These are phyloP conservation scores for Papilio gigon DNA, from an alignment of 2,888 invertebrate genomes.

Conservation along the genomic window DNA sequence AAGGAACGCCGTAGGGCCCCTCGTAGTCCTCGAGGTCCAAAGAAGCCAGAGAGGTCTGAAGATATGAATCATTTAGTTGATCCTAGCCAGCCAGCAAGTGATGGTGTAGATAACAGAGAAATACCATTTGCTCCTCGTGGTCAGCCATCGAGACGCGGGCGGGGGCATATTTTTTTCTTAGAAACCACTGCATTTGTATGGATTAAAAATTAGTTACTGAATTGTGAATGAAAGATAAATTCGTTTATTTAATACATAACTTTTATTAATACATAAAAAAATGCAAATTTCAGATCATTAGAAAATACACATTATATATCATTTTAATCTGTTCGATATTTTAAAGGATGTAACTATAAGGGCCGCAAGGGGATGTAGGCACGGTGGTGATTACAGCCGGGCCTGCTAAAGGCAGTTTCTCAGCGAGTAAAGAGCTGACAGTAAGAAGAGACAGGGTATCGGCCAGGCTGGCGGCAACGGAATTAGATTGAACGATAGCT, in stretches of 20 bases:
- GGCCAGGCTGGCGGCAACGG: slow-evolving; percentile 63
- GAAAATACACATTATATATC: slow-evolving; percentile 5
- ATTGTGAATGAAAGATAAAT: background rate
- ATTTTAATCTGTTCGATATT: background rate
- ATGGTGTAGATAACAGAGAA: slow-evolving; percentile 81
- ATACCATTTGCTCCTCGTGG: slow-evolving; percentile 91
- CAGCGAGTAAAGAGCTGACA: slow-evolving; percentile 65
- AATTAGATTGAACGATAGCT: slow-evolving; percentile 45
- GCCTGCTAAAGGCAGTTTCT: slow-evolving; percentile 58
- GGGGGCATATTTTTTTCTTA: slow-evolving; percentile 82
- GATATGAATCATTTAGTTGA: slow-evolving; percentile 66
- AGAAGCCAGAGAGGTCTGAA: slow-evolving; percentile 84
- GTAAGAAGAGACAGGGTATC: slow-evolving; percentile 71
- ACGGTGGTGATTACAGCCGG: slow-evolving; percentile 50
- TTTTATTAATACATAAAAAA: slow-evolving; percentile 16
- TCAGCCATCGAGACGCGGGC: slow-evolving; percentile 93
- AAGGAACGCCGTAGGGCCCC: slow-evolving; percentile 82
- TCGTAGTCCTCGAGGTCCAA: slow-evolving; percentile 80
- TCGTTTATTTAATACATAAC: slow-evolving; percentile 16
- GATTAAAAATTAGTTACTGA: too few species aligned
- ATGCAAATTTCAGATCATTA: background rate
- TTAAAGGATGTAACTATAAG: slow-evolving; percentile 39
- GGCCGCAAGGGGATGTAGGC: slow-evolving; percentile 30
- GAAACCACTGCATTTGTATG: too few species aligned
- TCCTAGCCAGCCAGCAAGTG: slow-evolving; percentile 52